Conservation (phyloP, 2,888 invertebrate species). For the Leptopterna dolabrata region DNA sequence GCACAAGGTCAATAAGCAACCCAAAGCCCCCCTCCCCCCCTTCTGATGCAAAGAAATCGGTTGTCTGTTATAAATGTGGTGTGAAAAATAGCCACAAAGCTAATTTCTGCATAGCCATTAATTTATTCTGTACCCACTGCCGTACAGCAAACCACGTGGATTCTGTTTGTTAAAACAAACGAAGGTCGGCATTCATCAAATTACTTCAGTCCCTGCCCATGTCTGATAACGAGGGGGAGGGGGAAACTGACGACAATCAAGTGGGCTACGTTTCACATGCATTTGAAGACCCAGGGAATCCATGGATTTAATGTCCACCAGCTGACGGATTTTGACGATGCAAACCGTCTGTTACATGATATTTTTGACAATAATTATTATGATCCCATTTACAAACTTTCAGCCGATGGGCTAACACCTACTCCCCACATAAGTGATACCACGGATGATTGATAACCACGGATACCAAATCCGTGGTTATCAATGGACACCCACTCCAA, state of each 20-base stretch:
- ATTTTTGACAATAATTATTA: not conserved
- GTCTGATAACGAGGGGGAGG: not conserved
- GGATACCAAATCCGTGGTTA: not conserved
- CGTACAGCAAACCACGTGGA: not conserved
- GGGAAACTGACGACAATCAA: not conserved
- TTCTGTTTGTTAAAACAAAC: not conserved
- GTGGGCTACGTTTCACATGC: not conserved
- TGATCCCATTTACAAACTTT: not conserved
- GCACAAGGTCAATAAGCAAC: not conserved
- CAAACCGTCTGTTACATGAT: not conserved
- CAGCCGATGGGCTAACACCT: not conserved
- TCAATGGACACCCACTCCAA: not conserved
- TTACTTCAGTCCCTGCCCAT: not conserved
- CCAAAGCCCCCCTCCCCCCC: not conserved
- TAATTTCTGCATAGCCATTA: not conserved
- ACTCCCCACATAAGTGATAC: not conserved
- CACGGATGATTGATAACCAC: too few relatives aligned
- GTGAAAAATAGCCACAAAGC: constrained; percentile 10
- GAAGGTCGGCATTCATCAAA: not conserved
- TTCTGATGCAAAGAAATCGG: not conserved
- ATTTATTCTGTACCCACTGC: constrained; percentile 7
- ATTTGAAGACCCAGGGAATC: not conserved
- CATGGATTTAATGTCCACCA: too few relatives aligned
- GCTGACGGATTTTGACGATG: not conserved
- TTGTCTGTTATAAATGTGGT: not conserved